Evolutionary conservation across 2,113 vertebrate species (phyloP).

Genomic region (Rhinogobius similis): DNA sequence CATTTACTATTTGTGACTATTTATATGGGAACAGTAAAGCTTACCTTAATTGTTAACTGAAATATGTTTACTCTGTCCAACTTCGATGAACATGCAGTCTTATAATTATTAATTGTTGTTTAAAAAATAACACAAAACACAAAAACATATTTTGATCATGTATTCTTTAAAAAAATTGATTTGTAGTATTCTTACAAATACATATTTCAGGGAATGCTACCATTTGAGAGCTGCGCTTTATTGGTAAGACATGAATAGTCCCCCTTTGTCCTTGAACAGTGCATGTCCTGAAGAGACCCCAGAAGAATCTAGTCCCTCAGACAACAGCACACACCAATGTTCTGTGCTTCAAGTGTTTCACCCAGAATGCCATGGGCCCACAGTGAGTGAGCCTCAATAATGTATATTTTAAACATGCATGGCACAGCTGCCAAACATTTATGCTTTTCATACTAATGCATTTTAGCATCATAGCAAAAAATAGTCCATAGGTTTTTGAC

Average conservation of each 20-base stretch:
- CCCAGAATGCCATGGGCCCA: slow-evolving; percentile 1
- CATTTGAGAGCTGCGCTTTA: not conserved
- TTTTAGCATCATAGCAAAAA: slow-evolving; percentile 7
- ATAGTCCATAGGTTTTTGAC: slow-evolving; percentile 9
- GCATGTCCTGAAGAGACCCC: slow-evolving; percentile 30
- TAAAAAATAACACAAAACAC: no score
- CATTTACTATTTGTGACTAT: no score
- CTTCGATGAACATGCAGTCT: not conserved
- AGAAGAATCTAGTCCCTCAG: slow-evolving; percentile 39
- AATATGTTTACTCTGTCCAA: not conserved
- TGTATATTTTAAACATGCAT: slow-evolving; percentile 8
- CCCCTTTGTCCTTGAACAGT: slow-evolving; percentile 28
- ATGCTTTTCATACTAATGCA: slow-evolving; percentile 15
- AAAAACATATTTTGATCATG: no score
- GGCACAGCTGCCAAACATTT: slow-evolving; percentile 9
- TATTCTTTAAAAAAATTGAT: no score
- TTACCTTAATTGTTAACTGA: not conserved
- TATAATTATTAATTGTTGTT: no score
- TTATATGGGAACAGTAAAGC: no score
- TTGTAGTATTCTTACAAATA: no score
- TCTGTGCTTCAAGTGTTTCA: slow-evolving; percentile 2
- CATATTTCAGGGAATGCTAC: not conserved
- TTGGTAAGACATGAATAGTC: slow-evolving; percentile 13
- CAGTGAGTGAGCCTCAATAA: not conserved
- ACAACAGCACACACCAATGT: not conserved